Percentiles rank a stretch among this genome's conserved stretches.
phyloP scores from a whole-genome alignment of 2,888 invertebrate species.

The Thymelicus lineola region DNA sequence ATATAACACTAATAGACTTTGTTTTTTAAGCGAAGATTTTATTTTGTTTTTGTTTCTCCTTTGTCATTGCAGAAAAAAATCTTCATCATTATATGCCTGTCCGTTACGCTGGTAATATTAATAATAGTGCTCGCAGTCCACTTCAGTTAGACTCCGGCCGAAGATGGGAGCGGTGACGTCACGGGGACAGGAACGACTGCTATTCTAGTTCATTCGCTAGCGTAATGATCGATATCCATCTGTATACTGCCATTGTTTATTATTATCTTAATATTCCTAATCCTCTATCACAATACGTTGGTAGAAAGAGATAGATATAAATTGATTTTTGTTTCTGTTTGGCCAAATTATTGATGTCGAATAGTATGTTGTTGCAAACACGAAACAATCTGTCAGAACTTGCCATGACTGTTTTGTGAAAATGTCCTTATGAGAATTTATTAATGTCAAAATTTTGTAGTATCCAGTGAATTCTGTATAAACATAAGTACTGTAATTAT shows the following conservation, averaged over 20 bases:
- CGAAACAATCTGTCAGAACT: conserved; percentile 11
- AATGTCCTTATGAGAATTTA: neutral
- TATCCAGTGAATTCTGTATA: conserved; percentile 2
- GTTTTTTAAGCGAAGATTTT: conserved; percentile 53
- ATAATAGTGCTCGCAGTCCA: conserved; percentile 87
- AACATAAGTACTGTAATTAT: neutral
- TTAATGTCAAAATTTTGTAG: neutral
- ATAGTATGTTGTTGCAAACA: conserved; percentile 27
- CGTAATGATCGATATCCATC: conserved; percentile 22
- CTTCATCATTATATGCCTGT: conserved; percentile 94
- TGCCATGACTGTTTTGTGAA: conserved; percentile 1
- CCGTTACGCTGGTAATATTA: conserved; percentile 91
- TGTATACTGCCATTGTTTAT: conserved; percentile 32
- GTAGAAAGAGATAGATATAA: conserved; percentile 19
- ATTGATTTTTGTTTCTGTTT: conserved; percentile 24
- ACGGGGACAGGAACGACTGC: conserved; percentile 42
- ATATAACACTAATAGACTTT: neutral
- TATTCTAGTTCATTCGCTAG: conserved; percentile 31
- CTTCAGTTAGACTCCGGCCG: conserved; percentile 59
- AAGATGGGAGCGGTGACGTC: conserved; percentile 54
- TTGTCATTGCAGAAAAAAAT: conserved; percentile 94
- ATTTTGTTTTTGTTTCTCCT: conserved; percentile 82
- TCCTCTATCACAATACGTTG: conserved; percentile 7
- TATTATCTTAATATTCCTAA: conserved; percentile 12
- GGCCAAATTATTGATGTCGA: conserved; percentile 27